Base-by-base conservation (phyloP, 1,140 invertebrate genomes). In the Cotesia glomerata region DNA sequence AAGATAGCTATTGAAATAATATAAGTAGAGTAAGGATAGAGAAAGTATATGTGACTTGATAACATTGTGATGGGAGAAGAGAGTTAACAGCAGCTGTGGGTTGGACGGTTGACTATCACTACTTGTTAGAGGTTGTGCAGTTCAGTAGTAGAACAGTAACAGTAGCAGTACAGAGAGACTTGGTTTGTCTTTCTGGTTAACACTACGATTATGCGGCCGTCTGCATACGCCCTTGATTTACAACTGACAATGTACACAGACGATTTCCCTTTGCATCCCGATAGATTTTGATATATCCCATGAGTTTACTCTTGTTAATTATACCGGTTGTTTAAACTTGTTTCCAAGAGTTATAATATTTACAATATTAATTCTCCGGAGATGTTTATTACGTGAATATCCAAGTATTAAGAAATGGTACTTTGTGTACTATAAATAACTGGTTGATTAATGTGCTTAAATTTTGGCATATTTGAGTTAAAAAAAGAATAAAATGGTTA, bases 141-240 rank as follows among this genome's bases (percentile, higher is more conserved):
- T 45, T 45, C 5, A 9, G 39, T 45, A 45, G 11, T 45, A 5
- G 39, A 8, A 58, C 16, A 18, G 13, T 54, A 16, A 5, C 16
- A 54, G 56, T 18, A 18, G 49, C 58, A 36, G 63, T n/a, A 14
- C 52, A 45, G 26, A 63, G 14, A n/a, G 9, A 7, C 69, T 71
- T 18, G 63, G 68, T 75, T 75, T 75, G 74, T 73, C 74, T 75
- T 73, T 75, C 74, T 73, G 74, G 71, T 75, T 75, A 75, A 69
- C 64, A 62, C 62, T 65, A 52, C 74, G 74, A 75, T 75, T 75
- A 75, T 73, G 74, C 68, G 71, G 61, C 71, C 68, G 68, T 58
- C 71, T 71, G 62, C 61, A 68, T 75, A 71, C 71, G 67, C 74
- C 69, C 71, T 71, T 66, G 39, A 51, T 65, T 65, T 16, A n/a